Conservation (phyloP, 1,140 invertebrate species). For the Epicauta chinensis region DNA sequence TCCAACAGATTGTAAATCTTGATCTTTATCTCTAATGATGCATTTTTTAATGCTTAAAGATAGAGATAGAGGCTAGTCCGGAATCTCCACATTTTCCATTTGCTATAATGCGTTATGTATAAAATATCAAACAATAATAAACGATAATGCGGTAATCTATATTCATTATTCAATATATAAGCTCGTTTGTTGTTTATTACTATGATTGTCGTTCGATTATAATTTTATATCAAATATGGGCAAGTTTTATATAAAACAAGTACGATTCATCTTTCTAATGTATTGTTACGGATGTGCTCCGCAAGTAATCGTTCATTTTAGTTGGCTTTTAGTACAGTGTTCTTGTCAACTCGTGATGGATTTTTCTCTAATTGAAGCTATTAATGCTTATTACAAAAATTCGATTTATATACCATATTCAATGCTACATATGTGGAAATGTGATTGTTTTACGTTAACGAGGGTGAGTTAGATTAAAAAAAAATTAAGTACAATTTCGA, state of each 20-base stretch:
- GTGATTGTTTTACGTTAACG: constrained; percentile 6
- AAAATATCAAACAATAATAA: too few species aligned
- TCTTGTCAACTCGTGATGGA: constrained; percentile 10
- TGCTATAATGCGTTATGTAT: too few species aligned
- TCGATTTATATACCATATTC: constrained; percentile 11
- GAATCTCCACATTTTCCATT: too few species aligned
- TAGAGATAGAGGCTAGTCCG: too few species aligned
- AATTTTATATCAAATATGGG: constrained; percentile 1
- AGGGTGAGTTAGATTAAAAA: constrained; percentile 6
- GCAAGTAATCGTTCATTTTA: background rate
- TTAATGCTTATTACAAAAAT: constrained; percentile 14
- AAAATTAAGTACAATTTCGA: background rate
- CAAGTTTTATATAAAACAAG: background rate
- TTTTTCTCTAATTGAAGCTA: constrained; percentile 5
- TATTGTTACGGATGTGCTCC: background rate
- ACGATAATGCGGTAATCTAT: too few species aligned
- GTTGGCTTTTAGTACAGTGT: background rate
- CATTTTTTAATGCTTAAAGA: too few species aligned
- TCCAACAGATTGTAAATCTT: too few species aligned
- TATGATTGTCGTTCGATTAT: too few species aligned
- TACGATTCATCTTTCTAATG: constrained; percentile 15
- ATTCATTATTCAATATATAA: too few species aligned
- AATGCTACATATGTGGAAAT: constrained; percentile 13
- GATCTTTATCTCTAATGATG: too few species aligned
- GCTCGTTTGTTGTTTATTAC: too few species aligned